Evolutionary conservation across 1,140 invertebrate genomes (phyloP).

Genomic region (Metopolophium dirhodum): DNA sequence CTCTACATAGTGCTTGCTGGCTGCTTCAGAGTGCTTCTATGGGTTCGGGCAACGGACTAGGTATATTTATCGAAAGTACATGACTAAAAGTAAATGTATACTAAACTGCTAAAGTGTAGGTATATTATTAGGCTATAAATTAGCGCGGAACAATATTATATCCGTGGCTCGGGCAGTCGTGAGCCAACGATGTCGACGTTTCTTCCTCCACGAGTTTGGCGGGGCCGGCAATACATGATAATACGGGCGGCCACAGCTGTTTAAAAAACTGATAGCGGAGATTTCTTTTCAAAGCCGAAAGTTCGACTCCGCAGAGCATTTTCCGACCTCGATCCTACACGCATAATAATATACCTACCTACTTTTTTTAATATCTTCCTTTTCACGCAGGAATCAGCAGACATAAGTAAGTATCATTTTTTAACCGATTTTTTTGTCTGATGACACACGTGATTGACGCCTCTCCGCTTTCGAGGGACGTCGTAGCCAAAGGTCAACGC

Average conservation of each 20-base stretch:
- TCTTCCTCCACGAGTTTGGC: neutral
- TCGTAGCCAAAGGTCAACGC: neutral
- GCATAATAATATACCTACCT: too few species aligned
- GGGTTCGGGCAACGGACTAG: too few species aligned
- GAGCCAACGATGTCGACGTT: neutral
- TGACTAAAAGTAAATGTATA: too few species aligned
- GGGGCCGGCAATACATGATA: neutral
- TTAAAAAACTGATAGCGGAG: neutral
- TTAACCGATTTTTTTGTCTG: neutral
- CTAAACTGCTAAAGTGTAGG: too few species aligned
- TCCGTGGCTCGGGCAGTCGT: too few species aligned
- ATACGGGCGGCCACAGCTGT: neutral
- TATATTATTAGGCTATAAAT: too few species aligned
- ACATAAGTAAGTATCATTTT: neutral
- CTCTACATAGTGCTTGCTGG: too few species aligned
- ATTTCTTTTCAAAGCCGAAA: conserved; percentile 15
- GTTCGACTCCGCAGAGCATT: neutral
- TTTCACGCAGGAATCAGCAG: neutral
- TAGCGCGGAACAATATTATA: too few species aligned
- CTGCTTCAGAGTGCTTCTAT: too few species aligned
- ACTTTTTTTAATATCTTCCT: neutral
- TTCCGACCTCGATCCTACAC: neutral
- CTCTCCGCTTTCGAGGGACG: neutral
- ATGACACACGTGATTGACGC: neutral
- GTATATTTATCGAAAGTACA: too few species aligned